Evolutionary conservation across 2,113 vertebrate genomes (phyloP), one percentile per base, ranked within the genome.

Genomic region (Rafetus swinhoei): DNA sequence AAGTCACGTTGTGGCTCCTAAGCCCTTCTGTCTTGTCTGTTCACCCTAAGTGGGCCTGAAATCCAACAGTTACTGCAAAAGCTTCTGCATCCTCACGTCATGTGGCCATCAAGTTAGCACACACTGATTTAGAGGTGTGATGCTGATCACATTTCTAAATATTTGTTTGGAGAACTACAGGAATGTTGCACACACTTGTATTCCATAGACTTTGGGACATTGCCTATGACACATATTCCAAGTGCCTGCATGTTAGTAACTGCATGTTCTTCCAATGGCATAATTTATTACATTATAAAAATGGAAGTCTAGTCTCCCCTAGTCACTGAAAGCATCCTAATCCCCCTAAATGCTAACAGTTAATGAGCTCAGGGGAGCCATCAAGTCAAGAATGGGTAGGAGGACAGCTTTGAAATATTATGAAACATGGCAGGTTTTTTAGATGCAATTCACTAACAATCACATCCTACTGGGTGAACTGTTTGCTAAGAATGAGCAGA

Each of bases 121-220:
- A 54, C 53, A 54, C 53, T 54, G 53, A 54, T 54, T 12, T 54
- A 54, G 53, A 54, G 53, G 53, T 54, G 53, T 54, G 53, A 25
- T 39, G 39, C 74, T 45, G 22, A 50, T 77, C 74, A 50, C 39
- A 45, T 12, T 76, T 76, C 72, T 24, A 45, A 81, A 82, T 85
- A 85, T 62, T 74, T 91, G 72, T 80, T 91, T 2, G 84, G 86
- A 87, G 84, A 95, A 90, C 88, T 77, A 24, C 24, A 85, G 72
- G 65, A 18, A 87, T 55, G 27, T 57, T 93, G 88, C 53, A 85
- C 19, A 50, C 76, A 86, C 81, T 72, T 82, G 84, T 80, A 19
- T 0, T 1, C 57, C 52, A 15, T 60, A 53, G 84, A 62, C 82
- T 45, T 82, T 9, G 53, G 65, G 89, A 86, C 59, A 50, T 3